Evolutionary conservation across 2,113 vertebrate species (phyloP).

Genomic region (Mobula hypostoma): DNA sequence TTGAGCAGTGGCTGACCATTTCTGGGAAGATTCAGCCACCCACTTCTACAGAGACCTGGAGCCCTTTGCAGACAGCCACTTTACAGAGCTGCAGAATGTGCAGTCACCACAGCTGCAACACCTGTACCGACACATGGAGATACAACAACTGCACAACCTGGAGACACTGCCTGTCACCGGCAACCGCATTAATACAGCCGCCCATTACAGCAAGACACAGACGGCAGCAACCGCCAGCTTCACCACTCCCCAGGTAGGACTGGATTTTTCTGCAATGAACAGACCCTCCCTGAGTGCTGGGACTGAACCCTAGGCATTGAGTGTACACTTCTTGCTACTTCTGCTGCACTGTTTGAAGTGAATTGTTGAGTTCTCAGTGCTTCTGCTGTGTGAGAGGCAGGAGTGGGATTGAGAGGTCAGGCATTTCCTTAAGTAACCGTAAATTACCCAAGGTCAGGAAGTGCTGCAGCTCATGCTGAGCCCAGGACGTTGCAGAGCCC

Average conservation of each 20-base stretch:
- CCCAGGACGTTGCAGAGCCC: constrained; percentile 21
- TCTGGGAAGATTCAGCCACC: constrained; percentile 82
- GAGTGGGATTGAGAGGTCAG: neutral
- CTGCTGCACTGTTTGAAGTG: neutral
- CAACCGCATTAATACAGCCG: constrained; percentile 54
- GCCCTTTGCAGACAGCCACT: constrained; percentile 78
- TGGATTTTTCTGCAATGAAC: neutral
- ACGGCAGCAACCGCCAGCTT: constrained; percentile 41
- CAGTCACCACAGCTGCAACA: constrained; percentile 76
- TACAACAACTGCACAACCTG: constrained; percentile 75
- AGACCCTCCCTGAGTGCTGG: too few relatives aligned
- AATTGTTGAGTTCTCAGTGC: neutral
- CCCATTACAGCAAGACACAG: constrained; percentile 53
- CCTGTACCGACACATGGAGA: constrained; percentile 74
- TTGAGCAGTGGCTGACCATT: constrained; percentile 64
- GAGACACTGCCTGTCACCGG: constrained; percentile 65
- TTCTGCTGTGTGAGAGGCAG: neutral
- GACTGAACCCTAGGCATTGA: too few relatives aligned
- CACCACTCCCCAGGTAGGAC: constrained; percentile 44
- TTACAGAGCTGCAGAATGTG: constrained; percentile 92
- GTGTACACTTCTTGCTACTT: too few relatives aligned
- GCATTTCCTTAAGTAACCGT: neutral
- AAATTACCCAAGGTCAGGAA: constrained; percentile 6
- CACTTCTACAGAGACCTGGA: constrained; percentile 79
- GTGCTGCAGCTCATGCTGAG: neutral